Base-by-base conservation (phyloP, 2,113 vertebrate species). In the Cephalopterus ornatus region DNA sequence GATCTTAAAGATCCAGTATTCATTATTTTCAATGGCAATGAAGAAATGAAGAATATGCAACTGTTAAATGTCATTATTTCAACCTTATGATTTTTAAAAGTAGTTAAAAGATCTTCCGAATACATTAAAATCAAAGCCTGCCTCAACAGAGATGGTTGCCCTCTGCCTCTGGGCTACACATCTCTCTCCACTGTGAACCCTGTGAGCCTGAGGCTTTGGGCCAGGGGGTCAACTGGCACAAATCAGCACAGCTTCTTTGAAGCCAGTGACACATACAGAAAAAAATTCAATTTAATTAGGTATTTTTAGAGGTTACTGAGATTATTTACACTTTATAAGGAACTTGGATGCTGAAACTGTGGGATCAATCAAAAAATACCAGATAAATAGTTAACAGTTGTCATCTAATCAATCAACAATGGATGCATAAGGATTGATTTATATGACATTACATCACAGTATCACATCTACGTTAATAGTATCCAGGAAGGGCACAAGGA, bases 1-100 rank as follows among this genome's bases (percentile, higher is more conserved):
- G n/a, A 61, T 87, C 94, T 91, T 72, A 79, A 93, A 88, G 80
- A 91, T 78, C 46, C 50, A 56, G 22, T 72, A 84, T 52, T 91
- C 71, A 35, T 82, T 89, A 81, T 70, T 81, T 96, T 87, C 63
- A 84, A 53, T 62, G 80, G 89, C n/a, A 28, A 74, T 50, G 56
- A 95, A 92, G 70, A 85, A 92, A 87, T 24, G 90, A 68, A 71
- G 52, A 88, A 81, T 41, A 53, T 26, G 49, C 49, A 91, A 87
- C 83, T 14, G 37, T 61, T 91, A 78, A 89, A 81, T 39, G 44
- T 65, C 37, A 52, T 3, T 0, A 84, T 68, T 91, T 75, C 65
- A 92, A 81, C 44, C 46, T n/a, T 39, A 15, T 42, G 37, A 66
- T 53, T 87, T 75, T 65, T 50, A 46, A 53, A 84, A 88, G 41